Conservation (phyloP, 2,113 vertebrate species). For the Osmerus mordax region DNA sequence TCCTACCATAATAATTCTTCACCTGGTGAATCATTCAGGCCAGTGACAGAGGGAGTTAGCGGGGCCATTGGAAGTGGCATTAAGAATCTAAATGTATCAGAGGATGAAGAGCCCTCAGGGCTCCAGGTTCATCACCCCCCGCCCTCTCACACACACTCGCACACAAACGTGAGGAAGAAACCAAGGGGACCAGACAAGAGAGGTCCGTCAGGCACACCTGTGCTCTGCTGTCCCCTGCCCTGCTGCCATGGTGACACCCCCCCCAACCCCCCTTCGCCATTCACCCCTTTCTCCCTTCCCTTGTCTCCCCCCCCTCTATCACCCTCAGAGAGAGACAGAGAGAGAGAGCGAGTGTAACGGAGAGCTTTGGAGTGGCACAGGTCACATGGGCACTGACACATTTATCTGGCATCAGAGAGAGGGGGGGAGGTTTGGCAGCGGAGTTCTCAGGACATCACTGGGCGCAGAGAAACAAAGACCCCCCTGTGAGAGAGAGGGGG, state of each 20-base stretch:
- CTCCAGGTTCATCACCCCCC: conserved; percentile 15
- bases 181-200: conserved; percentile 40
- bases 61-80: conserved; percentile 44
- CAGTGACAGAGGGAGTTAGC: conserved; percentile 48
- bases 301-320: conserved; percentile 23
- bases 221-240: conserved; percentile 23
- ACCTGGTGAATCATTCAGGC: conserved; percentile 44
- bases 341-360: no score
- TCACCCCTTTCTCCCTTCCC: conserved; percentile 2
- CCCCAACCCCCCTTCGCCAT: not conserved
- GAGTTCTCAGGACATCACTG: no score
- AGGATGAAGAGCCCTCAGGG: conserved; percentile 34
- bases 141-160: not conserved
- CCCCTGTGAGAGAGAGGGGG: not conserved
- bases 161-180: conserved; percentile 17
- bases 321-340: no score
- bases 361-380: not conserved
- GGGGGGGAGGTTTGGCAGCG: no score
- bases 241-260: not conserved
- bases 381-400: not conserved
- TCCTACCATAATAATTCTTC: conserved; percentile 46
- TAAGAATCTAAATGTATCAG: conserved; percentile 50
- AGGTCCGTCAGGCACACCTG: conserved; percentile 43
- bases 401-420: conserved; percentile 2
- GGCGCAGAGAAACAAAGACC: not conserved